phyloP scores from a whole-genome alignment of 37 sponge, comb jelly and placozoan species.

The Beroe forskalii region DNA sequence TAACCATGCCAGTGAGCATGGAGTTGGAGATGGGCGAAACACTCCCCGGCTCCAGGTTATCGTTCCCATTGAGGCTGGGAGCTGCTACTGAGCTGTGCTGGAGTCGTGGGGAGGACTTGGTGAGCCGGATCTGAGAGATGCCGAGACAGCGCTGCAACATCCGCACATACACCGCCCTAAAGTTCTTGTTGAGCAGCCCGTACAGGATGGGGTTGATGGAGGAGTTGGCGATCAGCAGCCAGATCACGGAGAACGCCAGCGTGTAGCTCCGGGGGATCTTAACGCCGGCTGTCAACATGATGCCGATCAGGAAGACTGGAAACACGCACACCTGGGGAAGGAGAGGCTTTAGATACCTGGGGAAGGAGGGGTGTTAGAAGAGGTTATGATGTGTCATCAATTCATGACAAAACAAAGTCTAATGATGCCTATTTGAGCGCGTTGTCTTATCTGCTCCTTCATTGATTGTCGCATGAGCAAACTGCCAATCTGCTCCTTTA shows the following conservation, averaged over 20 bases:
- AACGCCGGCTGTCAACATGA: conserved; percentile 35
- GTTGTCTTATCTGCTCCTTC: too few relatives aligned
- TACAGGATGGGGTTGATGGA: conserved; percentile 57
- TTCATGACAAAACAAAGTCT: too few relatives aligned
- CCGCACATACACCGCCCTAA: conserved; percentile 24
- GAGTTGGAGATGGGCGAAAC: not conserved
- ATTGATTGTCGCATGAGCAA: too few relatives aligned
- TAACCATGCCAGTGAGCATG: not conserved
- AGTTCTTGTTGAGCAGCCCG: conserved; percentile 65
- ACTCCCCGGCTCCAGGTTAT: not conserved
- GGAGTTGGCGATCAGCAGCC: conserved; percentile 58
- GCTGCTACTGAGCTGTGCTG: not conserved
- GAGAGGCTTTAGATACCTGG: too few relatives aligned
- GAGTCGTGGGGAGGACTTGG: not conserved
- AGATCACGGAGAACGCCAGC: conserved; percentile 38
- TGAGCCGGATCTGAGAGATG: not conserved
- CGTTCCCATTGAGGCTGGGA: not conserved
- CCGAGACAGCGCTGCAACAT: conserved; percentile 25
- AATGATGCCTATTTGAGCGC: too few relatives aligned
- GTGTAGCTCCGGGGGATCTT: not conserved
- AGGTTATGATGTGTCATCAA: too few relatives aligned
- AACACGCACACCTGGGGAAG: conserved; percentile 33
- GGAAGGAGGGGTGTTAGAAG: too few relatives aligned
- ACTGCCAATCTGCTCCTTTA: too few relatives aligned
- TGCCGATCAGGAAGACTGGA: conserved; percentile 58